phyloP scores from a whole-genome alignment of 2,113 vertebrate species.

The Trachemys scripta region DNA sequence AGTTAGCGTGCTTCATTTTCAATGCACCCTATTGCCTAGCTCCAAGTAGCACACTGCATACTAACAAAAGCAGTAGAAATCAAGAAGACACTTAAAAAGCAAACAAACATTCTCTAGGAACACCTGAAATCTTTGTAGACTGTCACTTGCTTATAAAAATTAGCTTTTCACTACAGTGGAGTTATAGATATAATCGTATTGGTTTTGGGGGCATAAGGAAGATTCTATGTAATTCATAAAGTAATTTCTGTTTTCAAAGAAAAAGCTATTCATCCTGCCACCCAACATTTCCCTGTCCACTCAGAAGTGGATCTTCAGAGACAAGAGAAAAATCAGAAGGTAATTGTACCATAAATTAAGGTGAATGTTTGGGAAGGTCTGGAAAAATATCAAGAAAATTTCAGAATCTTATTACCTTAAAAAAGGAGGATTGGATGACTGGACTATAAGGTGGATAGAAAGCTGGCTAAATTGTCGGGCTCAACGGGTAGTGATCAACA shows the following conservation, averaged over 20 bases:
- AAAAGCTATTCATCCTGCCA: neutral
- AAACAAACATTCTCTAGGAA: conserved; percentile 8
- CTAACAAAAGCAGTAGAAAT: conserved; percentile 22
- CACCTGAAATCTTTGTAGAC: neutral
- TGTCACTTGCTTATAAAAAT: neutral
- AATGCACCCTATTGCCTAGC: neutral
- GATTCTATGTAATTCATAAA: neutral
- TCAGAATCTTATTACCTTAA: neutral
- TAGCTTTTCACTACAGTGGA: neutral
- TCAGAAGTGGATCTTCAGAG: neutral
- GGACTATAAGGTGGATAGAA: too few species aligned
- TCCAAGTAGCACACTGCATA: neutral
- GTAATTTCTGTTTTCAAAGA: neutral
- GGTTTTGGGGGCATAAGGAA: neutral
- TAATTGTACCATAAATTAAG: neutral
- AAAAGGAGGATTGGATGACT: too few species aligned
- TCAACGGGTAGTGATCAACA: too few species aligned
- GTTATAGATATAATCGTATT: neutral
- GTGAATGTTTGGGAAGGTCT: neutral
- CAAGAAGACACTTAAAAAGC: neutral
- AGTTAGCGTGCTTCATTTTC: neutral
- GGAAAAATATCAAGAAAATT: neutral
- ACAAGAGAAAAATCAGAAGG: neutral
- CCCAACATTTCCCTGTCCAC: neutral
- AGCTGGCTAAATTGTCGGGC: too few species aligned